Base-by-base conservation (phyloP, 2,113 vertebrate genomes). In the Epinephelus fuscoguttatus region DNA sequence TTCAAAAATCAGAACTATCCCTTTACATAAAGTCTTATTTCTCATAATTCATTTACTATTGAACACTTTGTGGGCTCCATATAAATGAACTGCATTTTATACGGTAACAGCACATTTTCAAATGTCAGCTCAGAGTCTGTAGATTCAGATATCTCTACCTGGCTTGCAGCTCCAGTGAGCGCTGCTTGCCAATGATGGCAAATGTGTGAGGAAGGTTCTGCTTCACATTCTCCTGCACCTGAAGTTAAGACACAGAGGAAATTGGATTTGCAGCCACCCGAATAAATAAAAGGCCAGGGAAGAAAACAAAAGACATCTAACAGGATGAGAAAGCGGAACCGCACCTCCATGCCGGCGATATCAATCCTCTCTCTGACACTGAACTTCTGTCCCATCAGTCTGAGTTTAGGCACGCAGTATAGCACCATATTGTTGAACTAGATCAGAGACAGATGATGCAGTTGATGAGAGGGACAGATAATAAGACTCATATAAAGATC, bases 351-450 rank as follows among this genome's bases (percentile, higher is more conserved):
- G 89, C 96, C 98, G 2, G 97, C 97, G 53, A 99, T 97, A 93
- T 99, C 97, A 69, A 99, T 98, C 94, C 97, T 96, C 92, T 98
- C 97, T 72, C 98, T 95, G 82, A 99, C 98, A 1, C 98, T 99
- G 94, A 99, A 99, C 93, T 99, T 99, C 94, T 99, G 98, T 60
- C 98, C 98, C 79, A 98, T 99, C 77, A 99, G 95, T 80, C 98
- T 91, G 78, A 99, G 95, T 86, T 98, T 99, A 75, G 98, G 98
- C 85, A 99, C 98, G 49, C 98, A 99, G 94, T 99, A 99, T 25
- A 99, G 96, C 87, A 99, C 90, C 97, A 98, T 98, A 86, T 97
- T 99, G 93, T 99, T 99, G 92, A 99, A 99, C 98, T 99, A 90
- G 0, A 30, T 59, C 40, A 64, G 30, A 90, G 33, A 62, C 3